These are phyloP conservation scores for Rhodinocichla rosea DNA, from an alignment of 2,113 vertebrate species.

Conservation along the genomic window DNA sequence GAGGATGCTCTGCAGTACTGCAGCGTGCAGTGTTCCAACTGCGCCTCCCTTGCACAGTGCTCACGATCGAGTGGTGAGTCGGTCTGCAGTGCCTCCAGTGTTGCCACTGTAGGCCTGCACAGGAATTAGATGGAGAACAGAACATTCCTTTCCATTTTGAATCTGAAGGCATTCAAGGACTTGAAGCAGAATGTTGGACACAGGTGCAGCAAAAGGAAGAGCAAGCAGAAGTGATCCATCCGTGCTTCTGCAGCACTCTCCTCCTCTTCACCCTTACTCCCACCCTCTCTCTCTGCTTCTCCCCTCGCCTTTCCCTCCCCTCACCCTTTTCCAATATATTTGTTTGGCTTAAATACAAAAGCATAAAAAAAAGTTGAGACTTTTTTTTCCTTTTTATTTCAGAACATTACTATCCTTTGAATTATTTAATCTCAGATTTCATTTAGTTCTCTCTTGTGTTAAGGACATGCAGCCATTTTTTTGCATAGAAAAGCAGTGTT, in stretches of 20 bases:
- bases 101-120: background rate
- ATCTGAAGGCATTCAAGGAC: background rate
- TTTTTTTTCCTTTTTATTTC: background rate
- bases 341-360: background rate
- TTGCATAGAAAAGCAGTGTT: background rate
- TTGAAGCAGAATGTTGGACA: background rate
- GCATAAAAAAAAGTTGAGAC: background rate
- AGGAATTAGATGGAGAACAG: background rate
- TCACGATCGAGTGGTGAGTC: background rate
- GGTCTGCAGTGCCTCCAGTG: slow-evolving; percentile 22
- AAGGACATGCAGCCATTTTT: background rate
- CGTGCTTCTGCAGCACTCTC: background rate
- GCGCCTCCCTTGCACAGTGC: background rate
- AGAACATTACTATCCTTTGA: background rate
- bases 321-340: background rate
- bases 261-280: background rate
- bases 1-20: background rate
- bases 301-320: accelerated
- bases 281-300: background rate
- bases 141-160: background rate
- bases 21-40: background rate
- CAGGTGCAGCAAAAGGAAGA: background rate
- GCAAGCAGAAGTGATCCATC: background rate
- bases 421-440: background rate
- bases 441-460: background rate